These are phyloP conservation scores for Listronotus bonariensis DNA, from an alignment of 1,140 invertebrate genomes.

Conservation along the genomic window DNA sequence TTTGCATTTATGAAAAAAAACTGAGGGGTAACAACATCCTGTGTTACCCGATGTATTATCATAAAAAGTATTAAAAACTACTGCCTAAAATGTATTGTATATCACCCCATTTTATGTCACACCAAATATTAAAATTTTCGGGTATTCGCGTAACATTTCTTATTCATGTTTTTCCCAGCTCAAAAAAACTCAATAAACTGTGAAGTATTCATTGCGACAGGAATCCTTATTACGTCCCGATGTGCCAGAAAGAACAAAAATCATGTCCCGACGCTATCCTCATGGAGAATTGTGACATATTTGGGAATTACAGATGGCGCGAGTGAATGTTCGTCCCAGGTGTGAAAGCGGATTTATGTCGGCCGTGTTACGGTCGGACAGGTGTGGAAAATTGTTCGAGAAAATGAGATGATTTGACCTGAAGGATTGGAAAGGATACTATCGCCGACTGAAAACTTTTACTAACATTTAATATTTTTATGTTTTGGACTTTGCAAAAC, in stretches of 20 bases:
- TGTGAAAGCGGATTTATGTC: conserved; percentile 6
- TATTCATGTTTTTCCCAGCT: too few species aligned
- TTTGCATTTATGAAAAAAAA: too few species aligned
- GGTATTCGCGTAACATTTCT: too few species aligned
- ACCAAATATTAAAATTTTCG: background rate
- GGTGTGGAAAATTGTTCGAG: conserved; percentile 11
- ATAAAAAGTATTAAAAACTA: too few species aligned
- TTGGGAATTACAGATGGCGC: conserved; percentile 22
- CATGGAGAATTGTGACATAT: conserved; percentile 16
- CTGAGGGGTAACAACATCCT: too few species aligned
- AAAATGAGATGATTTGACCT: background rate
- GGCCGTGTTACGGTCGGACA: conserved; percentile 8
- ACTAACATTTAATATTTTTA: too few species aligned
- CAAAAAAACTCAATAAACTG: conserved; percentile 15
- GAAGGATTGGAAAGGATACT: background rate
- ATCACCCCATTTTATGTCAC: background rate
- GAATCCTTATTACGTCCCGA: conserved; percentile 19
- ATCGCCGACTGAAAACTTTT: too few species aligned
- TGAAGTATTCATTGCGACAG: conserved; percentile 22
- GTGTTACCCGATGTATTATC: too few species aligned
- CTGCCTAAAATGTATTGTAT: too few species aligned
- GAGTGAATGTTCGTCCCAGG: conserved; percentile 10
- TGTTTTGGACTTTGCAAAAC: too few species aligned
- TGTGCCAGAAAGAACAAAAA: conserved; percentile 20
- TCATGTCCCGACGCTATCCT: conserved; percentile 14